Conservation (phyloP, 2,113 vertebrate species). For the Pycnonotus jocosus region DNA sequence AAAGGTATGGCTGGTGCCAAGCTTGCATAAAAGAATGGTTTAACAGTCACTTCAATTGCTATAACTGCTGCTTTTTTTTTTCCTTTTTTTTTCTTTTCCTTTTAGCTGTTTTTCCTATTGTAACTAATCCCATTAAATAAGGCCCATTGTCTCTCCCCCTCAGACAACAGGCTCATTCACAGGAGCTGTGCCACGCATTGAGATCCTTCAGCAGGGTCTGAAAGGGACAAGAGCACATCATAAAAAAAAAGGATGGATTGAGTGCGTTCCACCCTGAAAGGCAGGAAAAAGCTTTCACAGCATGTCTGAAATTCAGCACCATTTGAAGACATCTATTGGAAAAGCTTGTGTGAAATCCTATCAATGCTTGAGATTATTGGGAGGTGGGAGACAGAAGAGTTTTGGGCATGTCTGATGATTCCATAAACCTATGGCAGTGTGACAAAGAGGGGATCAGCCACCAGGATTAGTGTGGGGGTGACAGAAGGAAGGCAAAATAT, state of each 20-base stretch:
- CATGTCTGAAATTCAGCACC: not conserved
- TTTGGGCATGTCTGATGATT: not conserved
- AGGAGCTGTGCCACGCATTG: not conserved
- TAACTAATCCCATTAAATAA: conserved; percentile 74
- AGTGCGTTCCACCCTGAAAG: conserved; percentile 34
- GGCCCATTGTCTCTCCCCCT: conserved; percentile 53
- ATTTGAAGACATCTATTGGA: not conserved
- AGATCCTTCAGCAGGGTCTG: conserved; percentile 43
- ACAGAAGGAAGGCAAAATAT: not conserved
- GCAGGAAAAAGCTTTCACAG: conserved; percentile 20
- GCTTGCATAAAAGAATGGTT: conserved; percentile 61
- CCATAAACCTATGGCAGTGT: not conserved
- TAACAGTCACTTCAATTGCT: conserved; percentile 60
- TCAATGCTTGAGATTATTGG: not conserved
- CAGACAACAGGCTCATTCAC: conserved; percentile 71
- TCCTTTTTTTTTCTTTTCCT: not conserved
- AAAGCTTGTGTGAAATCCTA: conserved; percentile 45
- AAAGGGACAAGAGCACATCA: conserved; percentile 37
- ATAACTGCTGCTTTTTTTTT: conserved; percentile 9
- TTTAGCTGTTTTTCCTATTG: conserved; percentile 67
- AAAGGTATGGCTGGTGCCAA: conserved; percentile 71
- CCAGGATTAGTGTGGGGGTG: not conserved
- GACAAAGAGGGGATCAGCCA: not conserved
- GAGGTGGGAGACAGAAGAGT: not conserved
- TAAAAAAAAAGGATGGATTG: conserved; percentile 29